These are phyloP conservation scores for Callosobruchus maculatus DNA, from an alignment of 2,888 invertebrate genomes.

Conservation along the genomic window DNA sequence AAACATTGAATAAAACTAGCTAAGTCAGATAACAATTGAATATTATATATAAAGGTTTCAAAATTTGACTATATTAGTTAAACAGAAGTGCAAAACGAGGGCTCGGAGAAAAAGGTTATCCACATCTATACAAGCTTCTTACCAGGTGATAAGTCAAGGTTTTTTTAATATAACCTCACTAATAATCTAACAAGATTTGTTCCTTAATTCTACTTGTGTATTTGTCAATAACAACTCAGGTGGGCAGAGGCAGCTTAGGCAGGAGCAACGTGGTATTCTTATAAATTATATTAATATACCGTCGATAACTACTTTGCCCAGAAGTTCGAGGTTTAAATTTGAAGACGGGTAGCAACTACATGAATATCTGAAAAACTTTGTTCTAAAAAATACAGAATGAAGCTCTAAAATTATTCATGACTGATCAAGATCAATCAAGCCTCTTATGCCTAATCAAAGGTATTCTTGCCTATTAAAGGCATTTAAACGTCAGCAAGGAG, in stretches of 20 bases:
- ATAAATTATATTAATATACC: background rate
- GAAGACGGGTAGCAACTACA: background rate
- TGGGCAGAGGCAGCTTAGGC: background rate
- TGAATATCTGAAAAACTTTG: background rate
- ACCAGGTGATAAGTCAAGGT: conserved; percentile 10
- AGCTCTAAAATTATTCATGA: too few species aligned
- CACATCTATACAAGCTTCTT: conserved; percentile 42
- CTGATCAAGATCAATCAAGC: too few species aligned
- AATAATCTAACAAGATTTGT: conserved; percentile 36
- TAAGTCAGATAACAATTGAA: conserved; percentile 47
- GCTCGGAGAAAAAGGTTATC: conserved; percentile 33
- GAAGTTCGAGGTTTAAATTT: background rate
- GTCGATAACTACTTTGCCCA: background rate
- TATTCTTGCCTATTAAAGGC: too few species aligned
- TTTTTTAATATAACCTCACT: conserved; percentile 19
- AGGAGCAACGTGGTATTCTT: background rate
- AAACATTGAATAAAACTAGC: conserved; percentile 49
- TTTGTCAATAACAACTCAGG: conserved; percentile 8
- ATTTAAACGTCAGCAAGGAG: too few species aligned
- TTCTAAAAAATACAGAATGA: background rate
- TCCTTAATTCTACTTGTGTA: conserved; percentile 28
- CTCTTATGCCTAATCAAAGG: too few species aligned
- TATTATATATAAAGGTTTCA: conserved; percentile 39
- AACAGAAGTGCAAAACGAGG: conserved; percentile 42
- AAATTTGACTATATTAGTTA: conserved; percentile 39